Evolutionary conservation across 1,140 invertebrate species (phyloP).

Genomic region (Panonychus citri): DNA sequence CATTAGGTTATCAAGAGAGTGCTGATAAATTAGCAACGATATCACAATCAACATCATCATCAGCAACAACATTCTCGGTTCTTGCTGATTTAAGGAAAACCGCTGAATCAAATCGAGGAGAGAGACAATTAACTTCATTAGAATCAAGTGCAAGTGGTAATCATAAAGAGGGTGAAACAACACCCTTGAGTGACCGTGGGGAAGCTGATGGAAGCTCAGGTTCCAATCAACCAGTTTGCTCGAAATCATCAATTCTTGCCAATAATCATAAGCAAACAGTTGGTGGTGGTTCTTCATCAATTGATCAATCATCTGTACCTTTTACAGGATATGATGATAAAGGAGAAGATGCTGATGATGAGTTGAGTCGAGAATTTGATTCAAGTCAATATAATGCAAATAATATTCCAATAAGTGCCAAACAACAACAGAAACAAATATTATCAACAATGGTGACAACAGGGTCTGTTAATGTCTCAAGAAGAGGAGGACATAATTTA

Average conservation of each 20-base stretch:
- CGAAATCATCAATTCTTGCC: background rate
- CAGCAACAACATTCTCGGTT: slow-evolving; percentile 10
- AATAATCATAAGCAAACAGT: background rate
- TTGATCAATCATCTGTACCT: too few species aligned
- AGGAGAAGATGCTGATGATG: slow-evolving; percentile 53
- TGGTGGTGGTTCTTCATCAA: too few species aligned
- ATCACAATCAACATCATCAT: too few species aligned
- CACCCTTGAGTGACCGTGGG: too few species aligned
- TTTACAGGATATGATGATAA: slow-evolving; percentile 26
- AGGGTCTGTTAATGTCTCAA: too few species aligned
- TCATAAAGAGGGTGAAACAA: too few species aligned
- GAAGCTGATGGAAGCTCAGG: background rate
- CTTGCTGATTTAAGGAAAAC: slow-evolving; percentile 14
- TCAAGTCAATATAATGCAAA: slow-evolving; percentile 18
- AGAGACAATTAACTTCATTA: too few species aligned
- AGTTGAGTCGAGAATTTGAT: slow-evolving; percentile 49
- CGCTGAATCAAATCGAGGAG: slow-evolving; percentile 7
- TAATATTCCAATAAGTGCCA: background rate
- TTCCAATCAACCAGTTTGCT: background rate
- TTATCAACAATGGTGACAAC: too few species aligned
- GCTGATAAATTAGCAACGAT: too few species aligned
- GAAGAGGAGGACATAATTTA: too few species aligned
- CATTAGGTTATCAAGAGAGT: too few species aligned
- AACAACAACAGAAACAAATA: background rate
- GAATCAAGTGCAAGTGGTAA: too few species aligned